Evolutionary conservation across 2,797 vertebrate genomes (phyloP).

Genomic region (Mallotus villosus): DNA sequence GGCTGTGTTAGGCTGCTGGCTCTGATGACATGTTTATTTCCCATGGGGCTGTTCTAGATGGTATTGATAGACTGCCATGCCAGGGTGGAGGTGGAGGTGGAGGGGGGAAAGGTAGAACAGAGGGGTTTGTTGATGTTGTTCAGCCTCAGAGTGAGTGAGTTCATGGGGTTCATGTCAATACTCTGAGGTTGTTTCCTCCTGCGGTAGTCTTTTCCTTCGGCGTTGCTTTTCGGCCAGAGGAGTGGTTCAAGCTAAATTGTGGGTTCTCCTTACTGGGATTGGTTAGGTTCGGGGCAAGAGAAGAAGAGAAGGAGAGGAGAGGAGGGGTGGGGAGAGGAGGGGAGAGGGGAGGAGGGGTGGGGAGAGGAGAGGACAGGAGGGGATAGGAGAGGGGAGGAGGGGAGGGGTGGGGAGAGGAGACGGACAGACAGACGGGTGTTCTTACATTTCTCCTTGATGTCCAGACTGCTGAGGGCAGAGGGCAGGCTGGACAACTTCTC

Average conservation of each 20-base stretch:
- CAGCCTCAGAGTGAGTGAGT: background rate
- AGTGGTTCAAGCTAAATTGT: background rate
- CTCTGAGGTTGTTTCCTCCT: background rate
- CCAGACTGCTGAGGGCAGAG: constrained; percentile 27
- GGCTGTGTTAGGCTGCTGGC: constrained; percentile 22
- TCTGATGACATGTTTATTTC: background rate
- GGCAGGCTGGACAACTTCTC: constrained; percentile 38
- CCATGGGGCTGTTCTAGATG: background rate
- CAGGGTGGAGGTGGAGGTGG: background rate
- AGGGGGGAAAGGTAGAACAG: background rate
- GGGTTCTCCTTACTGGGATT: background rate
- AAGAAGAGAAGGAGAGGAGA: background rate
- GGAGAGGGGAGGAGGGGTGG: too few relatives aligned
- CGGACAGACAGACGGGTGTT: background rate
- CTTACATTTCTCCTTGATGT: constrained; percentile 57
- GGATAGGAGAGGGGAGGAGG: background rate
- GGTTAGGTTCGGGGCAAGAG: background rate
- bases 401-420: background rate
- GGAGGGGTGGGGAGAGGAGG: too few relatives aligned
- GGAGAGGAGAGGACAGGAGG: background rate
- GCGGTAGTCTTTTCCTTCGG: background rate
- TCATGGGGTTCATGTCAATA: background rate
- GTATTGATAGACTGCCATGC: constrained; percentile 10
- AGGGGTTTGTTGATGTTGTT: background rate
- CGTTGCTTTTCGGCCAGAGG: background rate